Conservation (phyloP, 2,113 vertebrate species). For the Lonchura striata region DNA sequence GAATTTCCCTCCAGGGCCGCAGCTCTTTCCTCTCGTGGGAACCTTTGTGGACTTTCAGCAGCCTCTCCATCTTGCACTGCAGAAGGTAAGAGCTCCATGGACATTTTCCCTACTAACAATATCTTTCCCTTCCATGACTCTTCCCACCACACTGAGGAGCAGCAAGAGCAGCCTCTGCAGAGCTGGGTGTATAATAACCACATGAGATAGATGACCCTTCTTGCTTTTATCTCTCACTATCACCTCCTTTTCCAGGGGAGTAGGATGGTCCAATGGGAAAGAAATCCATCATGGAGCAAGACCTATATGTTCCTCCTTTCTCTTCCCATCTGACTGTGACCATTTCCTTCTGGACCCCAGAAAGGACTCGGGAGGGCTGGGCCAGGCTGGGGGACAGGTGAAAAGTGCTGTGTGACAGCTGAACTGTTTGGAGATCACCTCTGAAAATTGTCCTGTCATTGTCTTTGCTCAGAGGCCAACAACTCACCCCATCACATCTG, state of each 20-base stretch:
- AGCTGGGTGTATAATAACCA: not conserved
- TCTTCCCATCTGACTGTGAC: not conserved
- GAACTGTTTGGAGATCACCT: not conserved
- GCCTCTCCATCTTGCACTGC: slow-evolving; percentile 35
- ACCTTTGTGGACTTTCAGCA: slow-evolving; percentile 61
- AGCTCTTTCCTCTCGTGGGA: slow-evolving; percentile 64
- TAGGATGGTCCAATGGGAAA: not conserved
- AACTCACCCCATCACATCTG: not conserved
- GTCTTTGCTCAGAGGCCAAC: not conserved
- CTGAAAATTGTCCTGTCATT: not conserved
- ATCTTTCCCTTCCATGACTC: not conserved
- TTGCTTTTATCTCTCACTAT: not conserved
- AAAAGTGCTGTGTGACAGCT: not conserved
- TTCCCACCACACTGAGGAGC: not conserved
- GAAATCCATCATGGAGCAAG: not conserved
- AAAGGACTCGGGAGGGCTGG: not conserved
- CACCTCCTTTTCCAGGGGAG: not conserved
- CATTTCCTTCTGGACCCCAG: not conserved
- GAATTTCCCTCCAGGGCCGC: slow-evolving; percentile 71
- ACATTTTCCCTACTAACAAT: not conserved
- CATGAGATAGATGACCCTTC: not conserved
- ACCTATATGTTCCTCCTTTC: not conserved
- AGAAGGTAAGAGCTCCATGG: slow-evolving; percentile 63
- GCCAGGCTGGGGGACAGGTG: not conserved
- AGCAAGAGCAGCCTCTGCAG: not conserved